Conservation (phyloP, 1,140 invertebrate species). For the Aphelinus atriplicis region DNA sequence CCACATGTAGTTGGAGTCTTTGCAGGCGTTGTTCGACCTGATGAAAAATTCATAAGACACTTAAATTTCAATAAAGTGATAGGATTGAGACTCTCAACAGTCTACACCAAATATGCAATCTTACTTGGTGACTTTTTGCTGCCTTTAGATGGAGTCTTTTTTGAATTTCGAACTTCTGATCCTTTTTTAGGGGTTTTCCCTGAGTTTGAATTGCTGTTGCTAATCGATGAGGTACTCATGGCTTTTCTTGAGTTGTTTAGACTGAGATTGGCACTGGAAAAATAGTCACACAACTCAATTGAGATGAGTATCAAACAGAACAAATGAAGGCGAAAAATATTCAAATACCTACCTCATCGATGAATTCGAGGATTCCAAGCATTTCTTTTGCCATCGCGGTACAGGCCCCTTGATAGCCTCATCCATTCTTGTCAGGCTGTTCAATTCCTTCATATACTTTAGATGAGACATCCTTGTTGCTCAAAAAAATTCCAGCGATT, state of each 20-base stretch:
- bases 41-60: conserved; percentile 27
- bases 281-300: conserved; percentile 9
- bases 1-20: conserved; percentile 72
- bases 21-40: conserved; percentile 65
- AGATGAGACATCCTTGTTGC: conserved; percentile 76
- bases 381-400: conserved; percentile 83
- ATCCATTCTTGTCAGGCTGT: conserved; percentile 78
- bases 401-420: conserved; percentile 80
- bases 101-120: conserved; percentile 34
- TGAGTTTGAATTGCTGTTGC: conserved; percentile 49
- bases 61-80: too few relatives aligned
- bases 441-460: conserved; percentile 81
- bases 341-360: conserved; percentile 50
- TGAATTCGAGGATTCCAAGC: conserved; percentile 56
- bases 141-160: conserved; percentile 75
- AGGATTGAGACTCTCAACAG: not conserved
- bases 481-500: too few relatives aligned
- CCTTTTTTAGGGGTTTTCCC: conserved; percentile 61
- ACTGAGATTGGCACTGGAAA: conserved; percentile 53
- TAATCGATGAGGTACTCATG: conserved; percentile 49
- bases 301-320: not conserved
- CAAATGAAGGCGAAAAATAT: not conserved
- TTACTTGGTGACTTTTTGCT: conserved; percentile 72
- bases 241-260: conserved; percentile 53
- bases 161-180: conserved; percentile 46